phyloP scores from a whole-genome alignment of 2,113 vertebrate genomes.

The Arenaria interpres region DNA sequence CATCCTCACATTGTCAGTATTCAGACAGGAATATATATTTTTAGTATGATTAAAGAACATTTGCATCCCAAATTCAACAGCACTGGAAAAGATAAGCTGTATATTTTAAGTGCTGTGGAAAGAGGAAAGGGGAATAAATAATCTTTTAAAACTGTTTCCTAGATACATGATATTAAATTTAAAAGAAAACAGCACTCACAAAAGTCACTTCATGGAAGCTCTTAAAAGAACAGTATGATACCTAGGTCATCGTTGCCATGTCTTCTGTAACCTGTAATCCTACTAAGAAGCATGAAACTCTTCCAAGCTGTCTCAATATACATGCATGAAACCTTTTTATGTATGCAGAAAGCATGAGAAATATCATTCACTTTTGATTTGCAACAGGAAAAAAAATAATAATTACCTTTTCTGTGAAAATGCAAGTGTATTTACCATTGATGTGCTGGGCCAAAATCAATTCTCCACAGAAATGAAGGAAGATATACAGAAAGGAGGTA shows the following conservation, averaged over 20 bases:
- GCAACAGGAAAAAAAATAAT: background rate
- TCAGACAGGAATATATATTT: background rate
- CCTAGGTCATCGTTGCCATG: background rate
- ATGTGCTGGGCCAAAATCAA: conserved; percentile 3
- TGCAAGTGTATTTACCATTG: conserved; percentile 9
- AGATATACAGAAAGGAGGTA: background rate
- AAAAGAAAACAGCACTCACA: background rate
- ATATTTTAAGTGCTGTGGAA: background rate
- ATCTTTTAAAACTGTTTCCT: background rate
- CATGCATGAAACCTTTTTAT: conserved; percentile 1
- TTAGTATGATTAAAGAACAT: background rate
- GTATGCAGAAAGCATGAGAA: background rate
- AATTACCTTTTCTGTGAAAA: conserved; percentile 12
- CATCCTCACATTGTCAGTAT: background rate
- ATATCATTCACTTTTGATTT: background rate
- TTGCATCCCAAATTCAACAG: background rate
- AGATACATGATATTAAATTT: background rate
- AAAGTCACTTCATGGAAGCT: conserved; percentile 34
- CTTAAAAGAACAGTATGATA: background rate
- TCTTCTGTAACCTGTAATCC: conserved; percentile 26
- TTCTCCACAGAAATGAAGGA: conserved; percentile 3
- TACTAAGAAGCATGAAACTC: background rate
- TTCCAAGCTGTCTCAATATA: background rate
- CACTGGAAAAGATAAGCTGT: background rate
- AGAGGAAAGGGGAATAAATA: background rate